phyloP scores from a whole-genome alignment of 2,113 vertebrate species.

The Podarcis cretensis region DNA sequence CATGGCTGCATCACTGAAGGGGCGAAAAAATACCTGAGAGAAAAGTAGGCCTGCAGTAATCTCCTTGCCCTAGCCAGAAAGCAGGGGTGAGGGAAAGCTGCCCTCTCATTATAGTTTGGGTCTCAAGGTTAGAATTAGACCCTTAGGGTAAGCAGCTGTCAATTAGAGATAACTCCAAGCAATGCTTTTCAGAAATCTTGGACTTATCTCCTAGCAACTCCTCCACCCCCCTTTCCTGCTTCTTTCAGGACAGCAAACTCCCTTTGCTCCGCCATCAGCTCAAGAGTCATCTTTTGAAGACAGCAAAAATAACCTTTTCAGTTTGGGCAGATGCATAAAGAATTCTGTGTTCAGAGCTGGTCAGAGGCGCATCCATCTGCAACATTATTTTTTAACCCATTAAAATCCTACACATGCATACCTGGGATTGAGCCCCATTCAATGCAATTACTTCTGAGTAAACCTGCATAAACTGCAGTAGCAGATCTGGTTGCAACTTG shows the following conservation, averaged over 20 bases:
- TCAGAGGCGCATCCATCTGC: constrained; percentile 24
- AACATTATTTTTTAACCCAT: constrained; percentile 39
- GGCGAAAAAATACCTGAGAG: constrained; percentile 72
- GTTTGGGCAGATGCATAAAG: constrained; percentile 76
- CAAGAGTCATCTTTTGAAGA: constrained; percentile 77
- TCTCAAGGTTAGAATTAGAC: constrained; percentile 93
- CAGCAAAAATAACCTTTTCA: constrained; percentile 78
- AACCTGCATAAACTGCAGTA: neutral
- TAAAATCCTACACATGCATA: neutral
- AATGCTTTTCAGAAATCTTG: constrained; percentile 84
- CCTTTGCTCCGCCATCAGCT: constrained; percentile 72
- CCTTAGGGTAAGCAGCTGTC: constrained; percentile 97
- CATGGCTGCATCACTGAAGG: constrained; percentile 60
- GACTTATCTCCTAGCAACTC: constrained; percentile 95
- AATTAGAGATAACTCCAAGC: constrained; percentile 95
- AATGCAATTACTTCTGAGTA: neutral
- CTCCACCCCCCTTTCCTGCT: constrained; percentile 57
- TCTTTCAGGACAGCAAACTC: constrained; percentile 80
- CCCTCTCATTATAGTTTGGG: constrained; percentile 91
- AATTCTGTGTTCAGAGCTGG: constrained; percentile 61
- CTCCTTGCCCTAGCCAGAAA: constrained; percentile 75
- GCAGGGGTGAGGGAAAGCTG: constrained; percentile 87
- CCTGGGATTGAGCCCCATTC: neutral
- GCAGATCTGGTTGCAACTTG: constrained; percentile 54
- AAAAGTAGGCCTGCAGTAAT: constrained; percentile 79